Evolutionary conservation across 2,113 vertebrate genomes (phyloP).

Genomic region (Takifugu bimaculatus): DNA sequence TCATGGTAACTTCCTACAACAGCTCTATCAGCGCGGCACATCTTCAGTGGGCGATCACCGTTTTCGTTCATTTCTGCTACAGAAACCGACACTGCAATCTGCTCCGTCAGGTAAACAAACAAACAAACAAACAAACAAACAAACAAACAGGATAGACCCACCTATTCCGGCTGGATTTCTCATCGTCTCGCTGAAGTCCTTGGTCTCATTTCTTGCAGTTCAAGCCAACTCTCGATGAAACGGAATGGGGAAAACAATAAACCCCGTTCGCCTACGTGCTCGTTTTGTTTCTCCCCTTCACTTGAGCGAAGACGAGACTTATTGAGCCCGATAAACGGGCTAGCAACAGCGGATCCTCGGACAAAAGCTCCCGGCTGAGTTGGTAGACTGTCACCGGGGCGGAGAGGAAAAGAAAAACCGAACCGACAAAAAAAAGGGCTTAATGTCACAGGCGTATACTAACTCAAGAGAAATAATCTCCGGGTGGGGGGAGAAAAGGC

Average conservation of each 20-base stretch:
- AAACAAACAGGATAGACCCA: constrained; percentile 25
- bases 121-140: neutral
- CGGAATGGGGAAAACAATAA: neutral
- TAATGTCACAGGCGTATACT: neutral
- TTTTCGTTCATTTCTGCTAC: no score
- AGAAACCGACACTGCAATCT: neutral
- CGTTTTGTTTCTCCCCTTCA: constrained; percentile 3
- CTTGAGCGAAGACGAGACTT: constrained; percentile 1
- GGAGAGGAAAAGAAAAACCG: neutral
- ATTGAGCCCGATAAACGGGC: constrained; percentile 14
- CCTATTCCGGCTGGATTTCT: constrained; percentile 56
- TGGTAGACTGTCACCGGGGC: constrained; percentile 22
- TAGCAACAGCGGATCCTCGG: constrained; percentile 31
- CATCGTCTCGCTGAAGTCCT: constrained; percentile 60
- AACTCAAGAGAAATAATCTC: constrained; percentile 4
- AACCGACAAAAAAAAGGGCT: constrained; percentile 1
- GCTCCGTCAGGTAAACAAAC: neutral
- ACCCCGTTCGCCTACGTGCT: neutral
- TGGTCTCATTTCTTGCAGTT: constrained; percentile 21
- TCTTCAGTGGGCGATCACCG: no score
- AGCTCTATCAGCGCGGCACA: neutral
- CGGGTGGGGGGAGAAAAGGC: neutral
- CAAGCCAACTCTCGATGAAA: constrained; percentile 2
- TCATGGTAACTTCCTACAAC: constrained; percentile 30
- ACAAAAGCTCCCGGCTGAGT: constrained; percentile 48